A percentile compares a stretch with the other conserved stretches of the same genome.
Conservation (phyloP, 2,113 vertebrate genomes). For the Psittacula cyanocephala region DNA sequence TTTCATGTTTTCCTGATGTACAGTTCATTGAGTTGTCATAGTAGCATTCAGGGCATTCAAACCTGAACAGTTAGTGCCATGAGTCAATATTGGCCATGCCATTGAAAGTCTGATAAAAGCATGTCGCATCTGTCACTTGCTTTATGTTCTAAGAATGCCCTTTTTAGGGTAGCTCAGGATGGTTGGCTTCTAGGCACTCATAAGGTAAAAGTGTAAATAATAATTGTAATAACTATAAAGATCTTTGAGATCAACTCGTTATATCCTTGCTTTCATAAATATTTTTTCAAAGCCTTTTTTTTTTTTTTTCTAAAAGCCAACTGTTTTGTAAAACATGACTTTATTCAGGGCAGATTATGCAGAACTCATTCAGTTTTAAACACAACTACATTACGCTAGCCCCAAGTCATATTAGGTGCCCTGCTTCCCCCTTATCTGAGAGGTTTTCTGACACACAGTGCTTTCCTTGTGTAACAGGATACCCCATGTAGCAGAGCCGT, state of each 20-base stretch:
- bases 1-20: not conserved
- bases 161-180: not conserved
- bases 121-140: not conserved
- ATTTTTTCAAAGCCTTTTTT: not conserved
- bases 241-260: not conserved
- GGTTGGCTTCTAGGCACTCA: not conserved
- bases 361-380: not conserved
- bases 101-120: not conserved
- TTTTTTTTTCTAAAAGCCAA: not conserved
- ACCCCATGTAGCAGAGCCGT: not conserved
- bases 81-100: not conserved
- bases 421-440: not conserved
- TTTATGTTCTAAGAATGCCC: not conserved
- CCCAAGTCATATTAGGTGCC: not conserved
- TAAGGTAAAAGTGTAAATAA: not conserved
- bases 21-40: not conserved
- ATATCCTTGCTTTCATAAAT: not conserved
- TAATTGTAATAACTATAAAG: not conserved
- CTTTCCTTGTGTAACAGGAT: not conserved
- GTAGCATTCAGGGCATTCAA: not conserved
- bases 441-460: not conserved
- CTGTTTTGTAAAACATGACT: not conserved
- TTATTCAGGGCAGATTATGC: not conserved
- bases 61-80: not conserved
- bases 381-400: not conserved